Evolutionary conservation across 2,888 invertebrate genomes (phyloP).

Genomic region (Petrophora chlorosata): DNA sequence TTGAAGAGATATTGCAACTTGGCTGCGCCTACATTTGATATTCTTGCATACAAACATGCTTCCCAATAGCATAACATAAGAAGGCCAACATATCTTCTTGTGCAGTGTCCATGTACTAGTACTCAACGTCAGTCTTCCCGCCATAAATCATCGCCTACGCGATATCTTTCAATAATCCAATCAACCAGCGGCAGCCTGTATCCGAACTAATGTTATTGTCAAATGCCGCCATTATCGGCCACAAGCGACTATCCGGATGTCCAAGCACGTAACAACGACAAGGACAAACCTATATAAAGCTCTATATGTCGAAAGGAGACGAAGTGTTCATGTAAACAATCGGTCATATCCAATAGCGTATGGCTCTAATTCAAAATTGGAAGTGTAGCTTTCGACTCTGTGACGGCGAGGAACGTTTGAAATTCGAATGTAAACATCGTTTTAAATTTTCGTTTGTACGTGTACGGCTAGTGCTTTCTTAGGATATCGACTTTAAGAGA

Average conservation of each 20-base stretch:
- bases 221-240: conserved; percentile 62
- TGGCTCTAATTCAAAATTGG: conserved; percentile 27
- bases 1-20: too few relatives aligned
- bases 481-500: background rate
- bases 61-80: too few relatives aligned
- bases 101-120: background rate
- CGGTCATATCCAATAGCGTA: conserved; percentile 29
- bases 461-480: background rate
- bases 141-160: conserved; percentile 57
- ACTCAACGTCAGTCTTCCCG: conserved; percentile 1
- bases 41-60: too few relatives aligned
- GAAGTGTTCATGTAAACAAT: conserved; percentile 50
- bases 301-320: background rate
- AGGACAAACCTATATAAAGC: conserved; percentile 20
- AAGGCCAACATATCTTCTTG: conserved; percentile 35
- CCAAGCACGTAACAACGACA: conserved; percentile 58
- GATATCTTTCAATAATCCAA: conserved; percentile 69
- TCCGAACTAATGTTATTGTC: conserved; percentile 70
- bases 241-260: conserved; percentile 61
- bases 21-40: too few relatives aligned
- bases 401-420: conserved; percentile 22
- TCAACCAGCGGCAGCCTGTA: conserved; percentile 50
- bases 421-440: conserved; percentile 21
- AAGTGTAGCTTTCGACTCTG: conserved; percentile 26
- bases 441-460: conserved; percentile 12